These are phyloP conservation scores for Trachemys scripta DNA, from an alignment of 2,113 vertebrate genomes.

Conservation along the genomic window DNA sequence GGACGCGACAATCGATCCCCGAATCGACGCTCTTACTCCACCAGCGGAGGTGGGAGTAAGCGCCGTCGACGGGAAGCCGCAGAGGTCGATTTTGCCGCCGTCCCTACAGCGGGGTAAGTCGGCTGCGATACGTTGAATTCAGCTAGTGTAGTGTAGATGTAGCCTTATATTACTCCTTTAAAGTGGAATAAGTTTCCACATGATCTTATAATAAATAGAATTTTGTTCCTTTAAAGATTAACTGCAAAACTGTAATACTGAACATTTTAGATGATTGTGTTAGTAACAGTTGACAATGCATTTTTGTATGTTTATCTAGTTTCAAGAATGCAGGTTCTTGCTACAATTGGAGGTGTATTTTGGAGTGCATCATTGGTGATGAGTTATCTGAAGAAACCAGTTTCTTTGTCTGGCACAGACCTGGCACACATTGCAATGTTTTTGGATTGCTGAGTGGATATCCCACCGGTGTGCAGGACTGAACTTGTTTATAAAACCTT, in stretches of 20 bases:
- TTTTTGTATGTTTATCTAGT: not conserved
- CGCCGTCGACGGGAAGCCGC: too few species aligned
- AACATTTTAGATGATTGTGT: not conserved
- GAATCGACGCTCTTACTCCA: too few species aligned
- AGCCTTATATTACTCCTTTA: not conserved
- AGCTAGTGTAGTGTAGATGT: too few species aligned
- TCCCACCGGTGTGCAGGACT: accelerated
- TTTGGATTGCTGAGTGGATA: not conserved
- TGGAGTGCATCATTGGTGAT: accelerated
- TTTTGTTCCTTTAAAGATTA: not conserved
- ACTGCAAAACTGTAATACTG: not conserved
- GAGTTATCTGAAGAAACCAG: not conserved
- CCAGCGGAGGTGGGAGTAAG: too few species aligned
- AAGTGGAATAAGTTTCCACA: not conserved
- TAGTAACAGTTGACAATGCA: not conserved
- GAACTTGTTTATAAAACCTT: not conserved
- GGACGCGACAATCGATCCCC: too few species aligned
- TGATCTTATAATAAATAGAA: not conserved
- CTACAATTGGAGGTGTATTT: not conserved
- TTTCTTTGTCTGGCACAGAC: not conserved
- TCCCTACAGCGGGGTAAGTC: too few species aligned
- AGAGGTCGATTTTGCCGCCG: too few species aligned
- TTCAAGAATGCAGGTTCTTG: not conserved
- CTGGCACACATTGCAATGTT: not conserved
- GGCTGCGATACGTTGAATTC: too few species aligned